Evolutionary conservation across 2,113 vertebrate genomes (phyloP).

Genomic region (Oncorhynchus clarkii): DNA sequence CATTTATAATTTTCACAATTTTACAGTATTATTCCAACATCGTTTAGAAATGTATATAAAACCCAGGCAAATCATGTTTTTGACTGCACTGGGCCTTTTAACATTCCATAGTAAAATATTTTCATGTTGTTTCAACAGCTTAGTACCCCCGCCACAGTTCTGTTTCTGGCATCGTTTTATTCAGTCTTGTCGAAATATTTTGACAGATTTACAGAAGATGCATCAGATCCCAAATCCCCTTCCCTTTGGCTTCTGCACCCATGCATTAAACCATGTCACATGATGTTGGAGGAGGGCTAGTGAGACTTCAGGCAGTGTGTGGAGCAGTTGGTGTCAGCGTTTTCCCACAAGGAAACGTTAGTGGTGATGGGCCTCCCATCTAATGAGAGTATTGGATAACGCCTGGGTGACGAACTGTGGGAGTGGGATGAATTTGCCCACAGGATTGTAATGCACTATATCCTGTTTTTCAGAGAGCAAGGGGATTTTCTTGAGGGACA

Average conservation of each 20-base stretch:
- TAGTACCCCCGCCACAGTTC: slow-evolving; percentile 55
- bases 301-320: slow-evolving; percentile 45
- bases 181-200: slow-evolving; percentile 69
- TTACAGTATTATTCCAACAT: too few species aligned
- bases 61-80: too few species aligned
- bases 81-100: slow-evolving; percentile 3
- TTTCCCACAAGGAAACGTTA: slow-evolving; percentile 60
- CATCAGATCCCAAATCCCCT: slow-evolving; percentile 66
- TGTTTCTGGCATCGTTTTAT: slow-evolving; percentile 68
- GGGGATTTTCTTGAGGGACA: slow-evolving; percentile 1
- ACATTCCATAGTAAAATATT: slow-evolving; percentile 53
- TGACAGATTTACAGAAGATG: slow-evolving; percentile 75
- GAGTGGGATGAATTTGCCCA: slow-evolving; percentile 41
- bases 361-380: slow-evolving; percentile 42
- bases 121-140: slow-evolving; percentile 69
- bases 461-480: slow-evolving; percentile 35
- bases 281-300: slow-evolving; percentile 60
- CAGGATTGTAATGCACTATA: slow-evolving; percentile 47
- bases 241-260: slow-evolving; percentile 63
- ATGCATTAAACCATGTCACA: slow-evolving; percentile 60
- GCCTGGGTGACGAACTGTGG: slow-evolving; percentile 50
- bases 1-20: too few species aligned
- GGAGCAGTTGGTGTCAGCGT: slow-evolving; percentile 61
- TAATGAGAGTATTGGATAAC: slow-evolving; percentile 68
- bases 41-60: too few species aligned